Base-by-base conservation (phyloP, 1,140 invertebrate species). In the Macrobrachium rosenbergii region DNA sequence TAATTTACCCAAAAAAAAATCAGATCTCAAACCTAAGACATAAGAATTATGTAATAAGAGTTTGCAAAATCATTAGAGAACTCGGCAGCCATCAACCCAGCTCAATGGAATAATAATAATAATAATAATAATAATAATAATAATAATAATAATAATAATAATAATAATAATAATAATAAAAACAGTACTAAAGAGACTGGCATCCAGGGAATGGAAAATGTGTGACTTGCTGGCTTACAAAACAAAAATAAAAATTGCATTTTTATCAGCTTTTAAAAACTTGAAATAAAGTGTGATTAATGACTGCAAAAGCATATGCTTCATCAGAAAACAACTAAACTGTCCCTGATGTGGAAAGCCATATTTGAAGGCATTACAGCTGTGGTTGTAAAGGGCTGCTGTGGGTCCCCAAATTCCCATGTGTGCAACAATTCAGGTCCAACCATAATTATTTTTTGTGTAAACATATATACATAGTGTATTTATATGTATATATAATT, bases 11-110 rank as follows among this genome's bases (percentile, higher is more conserved):
- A 58, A 73, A 87, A 60, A 80, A 81, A 81, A 75, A 63, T 87
- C 84, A 87, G 84, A 87, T 87, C 84, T 87, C 59, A 76, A 81
- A 82, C 78, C n/a, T 82, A 62, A 82, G 59, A 52, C 83, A 62
- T 82, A 37, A 86, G 73, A 75, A 80, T 23, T n/a, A 60, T 77
- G 73, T 62, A 59, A 21, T 43, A 75, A 73, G 52, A 77, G 81
- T 62, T 11, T 21, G 78, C 78, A 63, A 78, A 69, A 67, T 58
- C 37, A 59, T 64, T 77, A 64, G 16, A 45, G 37, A 81, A 72
- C 52, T 62, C 62, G 78, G 64, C 67, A 75, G 79, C 67, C 58
- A 75, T 73, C 16, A 37, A 28, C 43, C 67, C 37, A 52, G 72
- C 37, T 67, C 76, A 80, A 64, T 80, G 75, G 73, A 75, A 62